Base-by-base conservation (phyloP, 2,888 invertebrate genomes). In the Periphyllus acericola region DNA sequence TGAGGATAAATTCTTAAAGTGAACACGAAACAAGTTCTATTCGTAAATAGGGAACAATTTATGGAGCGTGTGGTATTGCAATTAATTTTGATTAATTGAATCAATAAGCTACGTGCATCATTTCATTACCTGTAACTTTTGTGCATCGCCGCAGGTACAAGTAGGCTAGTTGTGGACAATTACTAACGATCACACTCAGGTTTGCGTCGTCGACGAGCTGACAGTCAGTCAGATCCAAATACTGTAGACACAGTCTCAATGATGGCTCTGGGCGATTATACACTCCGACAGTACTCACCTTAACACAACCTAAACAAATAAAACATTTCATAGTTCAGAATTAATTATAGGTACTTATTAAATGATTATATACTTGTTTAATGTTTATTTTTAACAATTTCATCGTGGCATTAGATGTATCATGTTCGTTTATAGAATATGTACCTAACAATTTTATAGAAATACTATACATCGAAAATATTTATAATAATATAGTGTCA, bases 171-270 rank as follows among this genome's bases (percentile, higher is more conserved):
- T 97, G 96, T 0, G 97, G 96, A 92, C 97, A 98, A 90, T 96
- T 96, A 90, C 96, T 94, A 19, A 98, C 95, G 83, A 97, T 94
- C 76, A 96, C 94, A 90, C 96, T 94, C 25, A 98, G 93, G 0
- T 97, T 97, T 46, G 95, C 94, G 92, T 98, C 98, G 89, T 96
- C 96, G 74, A 98, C 93, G 32, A 94, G 94, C 89, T 94, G 94
- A 91, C 98, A 98, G 92, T 98, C 98, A 9, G 97, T 97, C 90
- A 98, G 93, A 92, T 98, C 98, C 90, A 98, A 93, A 92, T 96
- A 96, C 91, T 97, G 97, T 76, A 98, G 93, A 76, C 96, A 94
- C 25, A 97, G 93, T 83, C 95, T 92, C 88, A 95, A 92, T 0
- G 94, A 93, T 11, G 94, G 93, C 89, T 95, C 94, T 89, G 94